Base-by-base conservation (phyloP, 30 jellyfish, hydroid and myxozoan genomes). In the Euphysa ruthae region DNA sequence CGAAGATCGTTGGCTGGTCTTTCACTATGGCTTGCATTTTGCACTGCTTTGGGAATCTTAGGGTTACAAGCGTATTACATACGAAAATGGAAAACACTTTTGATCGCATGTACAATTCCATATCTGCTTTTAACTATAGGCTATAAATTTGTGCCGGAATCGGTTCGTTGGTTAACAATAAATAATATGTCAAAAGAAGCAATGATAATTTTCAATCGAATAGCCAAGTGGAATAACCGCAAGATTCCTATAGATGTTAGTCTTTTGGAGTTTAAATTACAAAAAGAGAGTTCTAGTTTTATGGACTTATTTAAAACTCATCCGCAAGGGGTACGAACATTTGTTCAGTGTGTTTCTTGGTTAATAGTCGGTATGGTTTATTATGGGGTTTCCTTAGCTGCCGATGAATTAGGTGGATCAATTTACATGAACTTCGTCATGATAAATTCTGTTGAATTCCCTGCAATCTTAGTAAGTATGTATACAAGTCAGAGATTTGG, bases 1-100 rank as follows among this genome's bases (percentile, higher is more conserved):
- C 75, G 29, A 56, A 73, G 97, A 24, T 90, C 93, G 2, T 44
- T 88, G 51, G 87, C 94, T 0, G 97, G 93, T 20, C 71, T 82
- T n/a, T 30, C 75, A 0, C 61, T 79, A 0, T 88, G 97, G 97
- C n/a, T n/a, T n/a, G n/a, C n/a, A n/a, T n/a, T n/a, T n/a, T n/a
- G n/a, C n/a, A n/a, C n/a, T n/a, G n/a, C n/a, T n/a, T n/a, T n/a
- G n/a, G n/a, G n/a, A n/a, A n/a, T n/a, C n/a, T n/a, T n/a, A n/a
- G n/a, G n/a, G n/a, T n/a, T n/a, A n/a, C n/a, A n/a, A n/a, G n/a
- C n/a, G n/a, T n/a, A n/a, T n/a, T n/a, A n/a, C n/a, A n/a, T n/a
- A n/a, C n/a, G n/a, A n/a, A n/a, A n/a, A n/a, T n/a, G n/a, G n/a
- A n/a, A n/a, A n/a, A n/a, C n/a, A n/a, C n/a, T n/a, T n/a, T n/a